Conservation (phyloP, 2,888 invertebrate species). For the Nemotelus pantherinus region DNA sequence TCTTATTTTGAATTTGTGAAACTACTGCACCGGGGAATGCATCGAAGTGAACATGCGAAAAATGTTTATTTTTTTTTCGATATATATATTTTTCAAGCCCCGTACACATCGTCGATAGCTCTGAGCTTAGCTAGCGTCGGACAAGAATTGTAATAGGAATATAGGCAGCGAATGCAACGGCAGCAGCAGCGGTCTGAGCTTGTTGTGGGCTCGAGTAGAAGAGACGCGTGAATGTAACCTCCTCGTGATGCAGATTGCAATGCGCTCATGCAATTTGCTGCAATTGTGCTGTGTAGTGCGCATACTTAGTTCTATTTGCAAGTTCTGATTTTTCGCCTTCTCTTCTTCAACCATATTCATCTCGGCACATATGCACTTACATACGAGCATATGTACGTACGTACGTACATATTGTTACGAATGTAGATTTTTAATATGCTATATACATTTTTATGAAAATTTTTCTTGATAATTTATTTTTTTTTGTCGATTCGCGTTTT, state of each 20-base stretch:
- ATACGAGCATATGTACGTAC: background rate
- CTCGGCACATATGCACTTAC: slow-evolving; percentile 7
- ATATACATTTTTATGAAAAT: slow-evolving; percentile 20
- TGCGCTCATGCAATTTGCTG: slow-evolving; percentile 30
- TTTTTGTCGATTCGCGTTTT: background rate
- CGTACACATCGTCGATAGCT: no score
- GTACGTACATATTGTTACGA: background rate
- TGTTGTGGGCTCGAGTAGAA: background rate
- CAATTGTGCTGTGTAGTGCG: slow-evolving; percentile 13
- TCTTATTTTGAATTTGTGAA: slow-evolving; percentile 21
- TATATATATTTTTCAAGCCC: no score
- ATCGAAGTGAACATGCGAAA: no score
- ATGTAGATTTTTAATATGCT: background rate
- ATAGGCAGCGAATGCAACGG: no score
- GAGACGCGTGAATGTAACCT: slow-evolving; percentile 7
- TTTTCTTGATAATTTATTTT: slow-evolving; percentile 21
- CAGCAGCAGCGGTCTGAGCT: background rate
- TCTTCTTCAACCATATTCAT: background rate
- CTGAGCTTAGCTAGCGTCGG: no score
- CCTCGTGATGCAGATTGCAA: slow-evolving; percentile 18
- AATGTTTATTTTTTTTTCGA: no score
- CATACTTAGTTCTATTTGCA: slow-evolving; percentile 36
- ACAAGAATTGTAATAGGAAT: no score
- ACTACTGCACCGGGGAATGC: background rate
- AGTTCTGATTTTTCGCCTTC: slow-evolving; percentile 29